phyloP scores from a whole-genome alignment of 2,888 invertebrate genomes.

The Isoperla grammatica region DNA sequence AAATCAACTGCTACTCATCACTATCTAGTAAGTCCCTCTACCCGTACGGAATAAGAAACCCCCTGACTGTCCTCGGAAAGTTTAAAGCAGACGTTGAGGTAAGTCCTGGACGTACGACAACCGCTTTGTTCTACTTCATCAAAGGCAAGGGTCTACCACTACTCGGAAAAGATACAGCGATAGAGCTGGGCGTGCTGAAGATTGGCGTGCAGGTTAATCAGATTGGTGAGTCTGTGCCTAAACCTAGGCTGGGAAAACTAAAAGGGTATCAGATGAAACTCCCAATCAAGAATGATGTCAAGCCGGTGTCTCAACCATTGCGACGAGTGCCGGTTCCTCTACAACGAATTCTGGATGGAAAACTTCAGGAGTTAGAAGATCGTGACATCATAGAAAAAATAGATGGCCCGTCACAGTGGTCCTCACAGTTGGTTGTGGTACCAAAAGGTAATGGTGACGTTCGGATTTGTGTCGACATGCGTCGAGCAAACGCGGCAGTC shows the following conservation, averaged over 20 bases:
- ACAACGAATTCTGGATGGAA: constrained; percentile 32
- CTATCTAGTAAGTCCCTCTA: background rate
- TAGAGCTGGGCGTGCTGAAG: constrained; percentile 15
- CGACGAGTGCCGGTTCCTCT: constrained; percentile 37
- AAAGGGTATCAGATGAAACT: background rate
- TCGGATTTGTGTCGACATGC: constrained; percentile 35
- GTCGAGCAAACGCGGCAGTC: constrained; percentile 33
- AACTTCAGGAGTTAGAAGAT: constrained; percentile 30
- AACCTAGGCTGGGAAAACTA: background rate
- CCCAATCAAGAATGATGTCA: background rate
- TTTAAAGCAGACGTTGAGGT: background rate
- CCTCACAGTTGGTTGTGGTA: constrained; percentile 34
- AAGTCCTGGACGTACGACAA: background rate
- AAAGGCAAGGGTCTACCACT: constrained; percentile 12
- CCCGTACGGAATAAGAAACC: constrained; percentile 2
- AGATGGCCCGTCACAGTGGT: constrained; percentile 27
- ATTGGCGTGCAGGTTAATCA: background rate
- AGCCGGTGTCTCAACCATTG: constrained; percentile 37
- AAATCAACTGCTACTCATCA: background rate
- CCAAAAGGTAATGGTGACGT: constrained; percentile 32
- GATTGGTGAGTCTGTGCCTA: too few relatives aligned
- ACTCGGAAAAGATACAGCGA: constrained; percentile 13
- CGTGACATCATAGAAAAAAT: constrained; percentile 24
- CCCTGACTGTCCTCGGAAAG: background rate
- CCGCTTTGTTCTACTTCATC: constrained; percentile 2